Evolutionary conservation across 1,140 invertebrate species (phyloP), one percentile per base, ranked within the genome.

Genomic region (Diprion similis): DNA sequence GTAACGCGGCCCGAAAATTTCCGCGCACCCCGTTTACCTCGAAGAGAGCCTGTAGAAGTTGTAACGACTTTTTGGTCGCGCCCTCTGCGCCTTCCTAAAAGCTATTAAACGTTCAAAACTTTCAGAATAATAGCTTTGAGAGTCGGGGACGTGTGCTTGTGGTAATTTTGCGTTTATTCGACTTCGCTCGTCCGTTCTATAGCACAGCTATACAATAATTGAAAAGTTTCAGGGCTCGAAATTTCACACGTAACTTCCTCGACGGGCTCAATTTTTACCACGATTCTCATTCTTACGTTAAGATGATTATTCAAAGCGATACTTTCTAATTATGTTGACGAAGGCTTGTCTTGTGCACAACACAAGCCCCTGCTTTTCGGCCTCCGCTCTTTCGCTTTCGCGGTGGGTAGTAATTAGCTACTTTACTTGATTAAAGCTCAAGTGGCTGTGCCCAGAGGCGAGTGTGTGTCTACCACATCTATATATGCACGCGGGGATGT

Each of bases 21-120:
- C 51, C 51, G 9, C 9, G 11, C 24, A 37, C 24, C 24, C 24
- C 24, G 24, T 37, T 37, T 6, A 37, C 24, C 24, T 37, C 24
- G 24, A 37, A 37, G 24, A 77, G 77, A 78, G 75, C 77, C 75
- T 73, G 76, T 68, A 74, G 76, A 78, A 84, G 81, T 85, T 82
- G 83, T 84, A 87, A 85, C 80, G 85, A 84, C 82, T 83, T 86
- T 84, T 84, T 80, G 80, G 80, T 84, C 78, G 80, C 80, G 77
- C 76, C 66, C 68, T 79, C 75, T 73, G 79, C 80, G 77, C 79
- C 77, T 82, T 83, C 80, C 79, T 78, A 78, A 82, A 81, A 81
- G 78, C 83, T 78, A 84, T 87, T 85, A 87, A 84, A 79, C 79
- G 76, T 79, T 77, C 75, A 74, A 80, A 85, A 86, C 82, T 84